phyloP scores from a whole-genome alignment of 2,888 invertebrate species.

The Clitarchus hookeri region DNA sequence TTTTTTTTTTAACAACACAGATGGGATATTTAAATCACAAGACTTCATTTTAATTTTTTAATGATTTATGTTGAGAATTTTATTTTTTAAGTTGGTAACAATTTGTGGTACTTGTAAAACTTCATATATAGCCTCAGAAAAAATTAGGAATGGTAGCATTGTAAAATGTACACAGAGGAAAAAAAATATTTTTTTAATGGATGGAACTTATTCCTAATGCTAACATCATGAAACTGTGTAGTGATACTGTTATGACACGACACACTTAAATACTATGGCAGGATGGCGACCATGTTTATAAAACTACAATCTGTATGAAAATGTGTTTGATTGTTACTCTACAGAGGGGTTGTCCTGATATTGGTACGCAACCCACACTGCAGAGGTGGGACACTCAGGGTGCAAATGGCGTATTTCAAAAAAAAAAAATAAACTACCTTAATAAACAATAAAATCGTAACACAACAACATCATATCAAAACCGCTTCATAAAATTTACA shows the following conservation, averaged over 20 bases:
- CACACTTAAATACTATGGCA: slow-evolving; percentile 14
- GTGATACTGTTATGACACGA: neutral
- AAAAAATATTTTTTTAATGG: neutral
- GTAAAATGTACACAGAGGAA: neutral
- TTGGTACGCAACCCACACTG: neutral
- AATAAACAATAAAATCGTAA: neutral
- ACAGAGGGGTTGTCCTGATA: slow-evolving; percentile 33
- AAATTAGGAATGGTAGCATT: slow-evolving; percentile 3
- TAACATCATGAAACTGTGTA: neutral
- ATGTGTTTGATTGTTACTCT: slow-evolving; percentile 41
- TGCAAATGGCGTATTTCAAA: slow-evolving; percentile 32
- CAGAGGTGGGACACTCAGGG: slow-evolving; percentile 32
- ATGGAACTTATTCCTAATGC: slow-evolving; percentile 11
- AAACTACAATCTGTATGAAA: slow-evolving; percentile 33
- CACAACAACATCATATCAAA: neutral
- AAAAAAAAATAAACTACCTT: neutral
- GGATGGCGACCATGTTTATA: neutral
- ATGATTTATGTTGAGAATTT: neutral
- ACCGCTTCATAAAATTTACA: slow-evolving; percentile 4
- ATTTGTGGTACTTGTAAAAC: slow-evolving; percentile 14
- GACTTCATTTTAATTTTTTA: slow-evolving; percentile 5
- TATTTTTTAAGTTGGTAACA: slow-evolving; percentile 14
- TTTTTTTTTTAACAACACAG: neutral
- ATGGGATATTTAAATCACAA: neutral
- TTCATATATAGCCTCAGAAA: slow-evolving; percentile 14